Percentiles rank a stretch among this genome's conserved stretches.
phyloP scores from a whole-genome alignment of 2,888 invertebrate species.

The Chouioia cunea region DNA sequence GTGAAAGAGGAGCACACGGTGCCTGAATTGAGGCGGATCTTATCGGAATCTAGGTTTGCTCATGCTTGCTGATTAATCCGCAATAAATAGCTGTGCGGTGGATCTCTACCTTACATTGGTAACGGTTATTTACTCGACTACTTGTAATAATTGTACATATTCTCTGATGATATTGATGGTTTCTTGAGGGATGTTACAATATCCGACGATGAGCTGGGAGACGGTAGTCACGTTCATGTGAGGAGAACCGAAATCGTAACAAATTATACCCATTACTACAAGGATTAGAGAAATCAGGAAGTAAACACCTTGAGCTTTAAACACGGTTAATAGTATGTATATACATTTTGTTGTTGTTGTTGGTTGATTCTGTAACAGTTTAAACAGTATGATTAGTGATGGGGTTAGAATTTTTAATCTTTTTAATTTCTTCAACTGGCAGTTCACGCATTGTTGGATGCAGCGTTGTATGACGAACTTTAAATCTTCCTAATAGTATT shows the following conservation, averaged over 20 bases:
- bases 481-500: conserved; percentile 33
- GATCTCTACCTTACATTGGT: too few species aligned
- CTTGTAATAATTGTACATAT: not conserved
- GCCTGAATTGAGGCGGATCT: conserved; percentile 26
- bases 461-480: conserved; percentile 27
- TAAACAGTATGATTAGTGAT: not conserved
- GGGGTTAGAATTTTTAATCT: not conserved
- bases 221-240: conserved; percentile 34
- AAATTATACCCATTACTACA: not conserved
- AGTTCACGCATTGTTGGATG: conserved; percentile 40
- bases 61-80: conserved; percentile 38
- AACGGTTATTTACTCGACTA: conserved; percentile 19
- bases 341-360: not conserved
- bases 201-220: conserved; percentile 24
- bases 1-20: too few species aligned
- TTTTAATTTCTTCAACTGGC: conserved; percentile 48
- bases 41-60: conserved; percentile 34
- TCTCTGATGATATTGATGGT: not conserved
- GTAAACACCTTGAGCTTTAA: not conserved
- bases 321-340: too few species aligned
- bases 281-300: not conserved
- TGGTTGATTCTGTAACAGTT: not conserved
- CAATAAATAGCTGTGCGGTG: conserved; percentile 44
- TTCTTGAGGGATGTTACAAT: conserved; percentile 18
- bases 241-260: conserved; percentile 21